Percentiles rank a stretch among this genome's conserved stretches.
phyloP scores from a whole-genome alignment of 1,140 invertebrate species.

The Drosophila pandora region DNA sequence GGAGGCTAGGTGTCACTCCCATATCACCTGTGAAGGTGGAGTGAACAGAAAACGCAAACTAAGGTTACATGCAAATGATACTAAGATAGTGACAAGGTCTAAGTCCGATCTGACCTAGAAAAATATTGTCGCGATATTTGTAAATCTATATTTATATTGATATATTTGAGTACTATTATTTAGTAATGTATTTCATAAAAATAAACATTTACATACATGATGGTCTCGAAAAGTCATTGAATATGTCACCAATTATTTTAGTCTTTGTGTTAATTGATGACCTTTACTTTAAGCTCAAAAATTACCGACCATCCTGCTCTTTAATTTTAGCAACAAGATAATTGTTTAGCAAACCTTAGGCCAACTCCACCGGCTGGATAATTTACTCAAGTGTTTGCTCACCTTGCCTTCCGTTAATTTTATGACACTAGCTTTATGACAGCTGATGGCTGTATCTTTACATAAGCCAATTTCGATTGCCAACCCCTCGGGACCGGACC shows the following conservation, averaged over 20 bases:
- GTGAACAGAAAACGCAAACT: slow-evolving; percentile 19
- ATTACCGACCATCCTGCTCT: background rate
- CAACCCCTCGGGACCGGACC: slow-evolving; percentile 7
- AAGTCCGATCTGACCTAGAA: background rate
- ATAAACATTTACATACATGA: background rate
- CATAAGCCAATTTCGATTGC: slow-evolving; percentile 41
- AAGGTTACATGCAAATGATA: slow-evolving; percentile 59
- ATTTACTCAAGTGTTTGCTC: slow-evolving; percentile 20
- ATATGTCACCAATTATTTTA: background rate
- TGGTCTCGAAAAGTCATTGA: slow-evolving; percentile 1
- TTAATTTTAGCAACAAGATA: slow-evolving; percentile 35
- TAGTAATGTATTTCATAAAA: no score
- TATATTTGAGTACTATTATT: no score
- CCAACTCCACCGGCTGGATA: background rate
- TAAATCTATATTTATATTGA: no score
- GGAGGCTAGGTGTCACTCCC: slow-evolving; percentile 44
- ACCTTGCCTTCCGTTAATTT: slow-evolving; percentile 43
- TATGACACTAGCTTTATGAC: slow-evolving; percentile 25
- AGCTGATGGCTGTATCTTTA: slow-evolving; percentile 28
- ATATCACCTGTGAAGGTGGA: slow-evolving; percentile 34
- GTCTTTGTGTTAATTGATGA: slow-evolving; percentile 23
- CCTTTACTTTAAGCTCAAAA: slow-evolving; percentile 7
- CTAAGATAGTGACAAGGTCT: slow-evolving; percentile 43
- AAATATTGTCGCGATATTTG: background rate
- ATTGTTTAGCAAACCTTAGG: background rate